These are phyloP conservation scores for Chaenogobius annularis DNA, from an alignment of 2,113 vertebrate genomes.

Conservation along the genomic window DNA sequence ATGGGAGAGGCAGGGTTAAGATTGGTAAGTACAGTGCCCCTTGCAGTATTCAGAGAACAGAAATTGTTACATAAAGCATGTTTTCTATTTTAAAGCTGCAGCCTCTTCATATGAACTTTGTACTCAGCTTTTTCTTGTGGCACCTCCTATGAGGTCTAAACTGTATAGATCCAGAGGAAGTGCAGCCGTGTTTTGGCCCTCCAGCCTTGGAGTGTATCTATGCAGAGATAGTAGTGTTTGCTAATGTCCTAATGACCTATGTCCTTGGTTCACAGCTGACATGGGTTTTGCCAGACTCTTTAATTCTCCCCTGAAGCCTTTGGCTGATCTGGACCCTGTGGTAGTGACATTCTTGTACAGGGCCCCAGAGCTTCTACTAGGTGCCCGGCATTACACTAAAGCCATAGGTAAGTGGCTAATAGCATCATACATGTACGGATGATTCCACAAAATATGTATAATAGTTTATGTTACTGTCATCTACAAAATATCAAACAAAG, in stretches of 20 bases:
- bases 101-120: neutral
- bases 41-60: neutral
- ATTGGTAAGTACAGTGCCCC: slow-evolving; percentile 80
- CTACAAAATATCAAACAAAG: neutral
- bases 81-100: neutral
- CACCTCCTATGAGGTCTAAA: neutral
- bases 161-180: neutral
- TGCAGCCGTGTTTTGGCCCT: neutral
- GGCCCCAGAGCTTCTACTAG: slow-evolving; percentile 94
- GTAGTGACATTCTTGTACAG: slow-evolving; percentile 99
- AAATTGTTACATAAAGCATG: neutral
- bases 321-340: slow-evolving; percentile 98
- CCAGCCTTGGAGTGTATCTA: neutral
- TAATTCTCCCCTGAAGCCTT: slow-evolving; percentile 99
- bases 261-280: slow-evolving; percentile 79
- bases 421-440: neutral
- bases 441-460: neutral
- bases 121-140: neutral
- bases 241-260: slow-evolving; percentile 13
- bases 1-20: slow-evolving; percentile 99
- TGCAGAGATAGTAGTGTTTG: slow-evolving; percentile 8
- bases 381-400: slow-evolving; percentile 98
- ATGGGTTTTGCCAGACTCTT: slow-evolving; percentile 99
- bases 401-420: slow-evolving; percentile 88
- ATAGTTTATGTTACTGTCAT: neutral